Conservation (phyloP, 2,113 vertebrate genomes). For the Hippolais icterina region DNA sequence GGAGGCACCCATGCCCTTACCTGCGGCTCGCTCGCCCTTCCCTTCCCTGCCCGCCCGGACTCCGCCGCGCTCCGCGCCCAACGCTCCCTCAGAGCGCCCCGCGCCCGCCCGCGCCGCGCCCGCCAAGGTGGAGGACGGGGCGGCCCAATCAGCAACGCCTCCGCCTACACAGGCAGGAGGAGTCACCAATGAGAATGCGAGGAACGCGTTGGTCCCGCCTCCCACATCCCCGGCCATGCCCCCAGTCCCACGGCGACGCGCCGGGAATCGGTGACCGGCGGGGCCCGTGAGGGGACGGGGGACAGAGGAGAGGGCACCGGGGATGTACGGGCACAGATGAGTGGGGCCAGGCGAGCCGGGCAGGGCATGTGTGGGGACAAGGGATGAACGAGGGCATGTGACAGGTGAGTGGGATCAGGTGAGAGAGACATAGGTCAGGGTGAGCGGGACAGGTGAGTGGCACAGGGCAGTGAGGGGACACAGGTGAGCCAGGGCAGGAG, state of each 20-base stretch:
- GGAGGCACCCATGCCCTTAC: not conserved
- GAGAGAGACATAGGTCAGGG: not conserved
- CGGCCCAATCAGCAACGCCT: not conserved
- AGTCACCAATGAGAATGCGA: fast-evolving
- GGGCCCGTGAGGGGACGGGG: not conserved
- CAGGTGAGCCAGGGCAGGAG: not conserved
- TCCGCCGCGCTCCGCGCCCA: not conserved
- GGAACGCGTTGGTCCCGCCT: fast-evolving
- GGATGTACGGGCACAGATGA: too few species aligned
- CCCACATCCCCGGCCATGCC: fast-evolving
- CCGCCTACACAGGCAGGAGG: fast-evolving
- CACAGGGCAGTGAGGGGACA: not conserved
- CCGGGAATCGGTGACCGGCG: not conserved
- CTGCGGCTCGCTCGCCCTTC: not conserved
- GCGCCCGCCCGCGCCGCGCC: not conserved
- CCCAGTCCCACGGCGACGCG: not conserved
- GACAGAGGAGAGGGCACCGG: not conserved
- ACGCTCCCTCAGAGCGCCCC: not conserved
- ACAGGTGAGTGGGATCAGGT: not conserved
- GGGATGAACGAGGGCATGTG: not conserved
- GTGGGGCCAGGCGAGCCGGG: not conserved
- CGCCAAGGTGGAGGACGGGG: not conserved
- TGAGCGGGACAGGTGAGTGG: not conserved
- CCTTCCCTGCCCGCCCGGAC: not conserved
- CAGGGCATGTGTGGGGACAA: not conserved